These are phyloP conservation scores for Scaptomyza pallida DNA, from an alignment of 1,140 invertebrate genomes.

Conservation along the genomic window DNA sequence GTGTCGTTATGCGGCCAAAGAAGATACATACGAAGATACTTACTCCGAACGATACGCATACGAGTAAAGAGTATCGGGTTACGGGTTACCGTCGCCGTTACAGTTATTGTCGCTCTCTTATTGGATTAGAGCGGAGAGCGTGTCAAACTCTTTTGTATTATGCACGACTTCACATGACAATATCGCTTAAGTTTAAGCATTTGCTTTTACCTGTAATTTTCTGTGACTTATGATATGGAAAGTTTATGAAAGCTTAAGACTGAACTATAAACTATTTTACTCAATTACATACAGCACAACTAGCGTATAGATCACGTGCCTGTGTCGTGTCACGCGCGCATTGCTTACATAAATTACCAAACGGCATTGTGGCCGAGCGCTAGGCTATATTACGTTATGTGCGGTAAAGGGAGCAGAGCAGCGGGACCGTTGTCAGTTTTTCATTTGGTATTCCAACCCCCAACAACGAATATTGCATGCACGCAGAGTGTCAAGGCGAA, in stretches of 20 bases:
- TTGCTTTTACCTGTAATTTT: neutral
- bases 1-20: conserved; percentile 43
- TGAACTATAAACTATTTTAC: too few species aligned
- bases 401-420: neutral
- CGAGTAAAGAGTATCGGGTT: conserved; percentile 24
- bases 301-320: neutral
- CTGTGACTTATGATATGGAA: neutral
- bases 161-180: neutral
- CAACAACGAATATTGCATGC: conserved; percentile 33
- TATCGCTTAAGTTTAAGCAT: neutral
- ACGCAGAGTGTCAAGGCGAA: conserved; percentile 50
- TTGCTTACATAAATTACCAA: conserved; percentile 7
- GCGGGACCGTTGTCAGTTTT: conserved; percentile 52
- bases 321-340: conserved; percentile 21
- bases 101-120: conserved; percentile 6
- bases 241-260: too few species aligned
- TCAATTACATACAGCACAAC: too few species aligned
- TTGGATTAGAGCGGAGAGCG: conserved; percentile 14
- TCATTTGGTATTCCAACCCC: conserved; percentile 41
- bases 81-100: conserved; percentile 28
- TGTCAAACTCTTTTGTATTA: conserved; percentile 9
- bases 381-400: neutral
- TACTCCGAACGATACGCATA: conserved; percentile 2
- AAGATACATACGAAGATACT: conserved; percentile 29
- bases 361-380: conserved; percentile 13